These are phyloP conservation scores for Cinclus cinclus DNA, from an alignment of 2,113 vertebrate genomes.

Conservation along the genomic window DNA sequence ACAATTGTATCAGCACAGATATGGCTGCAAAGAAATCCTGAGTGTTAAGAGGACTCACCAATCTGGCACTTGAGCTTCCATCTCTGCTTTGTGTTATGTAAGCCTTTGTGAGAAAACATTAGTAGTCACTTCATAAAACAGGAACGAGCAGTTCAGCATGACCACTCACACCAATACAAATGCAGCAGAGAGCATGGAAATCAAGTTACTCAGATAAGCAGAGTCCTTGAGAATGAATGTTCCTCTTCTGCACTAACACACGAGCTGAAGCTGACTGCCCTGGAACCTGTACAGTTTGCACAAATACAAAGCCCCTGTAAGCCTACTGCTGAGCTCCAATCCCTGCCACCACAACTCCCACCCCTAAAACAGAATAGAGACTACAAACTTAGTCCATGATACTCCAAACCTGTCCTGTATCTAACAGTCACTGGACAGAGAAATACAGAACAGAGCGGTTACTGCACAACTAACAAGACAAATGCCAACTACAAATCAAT, in stretches of 20 bases:
- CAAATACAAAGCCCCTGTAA: neutral
- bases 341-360: neutral
- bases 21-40: neutral
- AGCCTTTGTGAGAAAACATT: neutral
- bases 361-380: neutral
- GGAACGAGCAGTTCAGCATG: neutral
- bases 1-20: neutral
- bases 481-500: neutral
- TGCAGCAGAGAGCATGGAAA: fast-evolving
- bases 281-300: neutral
- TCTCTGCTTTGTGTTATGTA: neutral
- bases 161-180: neutral
- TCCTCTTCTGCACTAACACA: neutral
- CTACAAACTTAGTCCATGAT: neutral
- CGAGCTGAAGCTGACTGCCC: neutral
- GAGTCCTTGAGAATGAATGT: neutral
- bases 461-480: neutral
- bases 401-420: neutral
- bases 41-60: neutral
- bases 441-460: neutral
- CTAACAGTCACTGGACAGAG: neutral
- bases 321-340: neutral
- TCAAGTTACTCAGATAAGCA: neutral
- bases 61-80: neutral
- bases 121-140: neutral